Evolutionary conservation across 2,797 vertebrate genomes (phyloP).

Genomic region (Periophthalmus magnuspinnatus): DNA sequence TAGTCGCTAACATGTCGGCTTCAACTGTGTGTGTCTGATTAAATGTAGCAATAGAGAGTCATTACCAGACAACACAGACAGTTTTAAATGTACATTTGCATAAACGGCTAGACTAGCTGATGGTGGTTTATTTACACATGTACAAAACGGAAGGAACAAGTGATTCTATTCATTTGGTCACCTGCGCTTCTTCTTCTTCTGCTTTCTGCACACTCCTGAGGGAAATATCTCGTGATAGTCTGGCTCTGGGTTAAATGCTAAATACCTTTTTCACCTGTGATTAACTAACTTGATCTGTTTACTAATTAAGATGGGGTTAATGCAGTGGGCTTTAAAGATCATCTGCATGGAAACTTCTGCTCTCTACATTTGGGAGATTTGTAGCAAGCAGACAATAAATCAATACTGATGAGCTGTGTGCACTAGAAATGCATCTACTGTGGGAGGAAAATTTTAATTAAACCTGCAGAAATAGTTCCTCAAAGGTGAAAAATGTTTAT

Average conservation of each 20-base stretch:
- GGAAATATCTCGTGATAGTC: background rate
- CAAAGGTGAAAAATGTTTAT: background rate
- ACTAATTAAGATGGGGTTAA: slow-evolving; percentile 5
- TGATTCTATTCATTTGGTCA: slow-evolving; percentile 7
- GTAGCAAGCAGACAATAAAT: slow-evolving; percentile 2
- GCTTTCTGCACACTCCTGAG: slow-evolving; percentile 6
- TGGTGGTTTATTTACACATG: slow-evolving; percentile 15
- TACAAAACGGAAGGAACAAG: background rate
- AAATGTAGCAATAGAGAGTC: slow-evolving; percentile 16
- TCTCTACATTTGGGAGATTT: slow-evolving; percentile 4
- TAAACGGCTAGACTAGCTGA: background rate
- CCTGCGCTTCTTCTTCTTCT: background rate
- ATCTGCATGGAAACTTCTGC: background rate
- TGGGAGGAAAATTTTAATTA: background rate
- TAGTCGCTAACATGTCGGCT: slow-evolving; percentile 38
- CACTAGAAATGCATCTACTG: slow-evolving; percentile 11
- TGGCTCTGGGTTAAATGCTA: background rate
- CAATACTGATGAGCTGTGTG: background rate
- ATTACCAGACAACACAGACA: slow-evolving; percentile 16
- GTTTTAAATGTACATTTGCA: background rate
- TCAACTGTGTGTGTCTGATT: slow-evolving; percentile 28
- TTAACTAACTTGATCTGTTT: slow-evolving; percentile 3
- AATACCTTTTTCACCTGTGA: slow-evolving; percentile 5
- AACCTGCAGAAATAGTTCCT: background rate
- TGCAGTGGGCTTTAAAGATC: background rate